Base-by-base conservation (phyloP, 1,140 invertebrate species). In the Hirudo medicinalis region DNA sequence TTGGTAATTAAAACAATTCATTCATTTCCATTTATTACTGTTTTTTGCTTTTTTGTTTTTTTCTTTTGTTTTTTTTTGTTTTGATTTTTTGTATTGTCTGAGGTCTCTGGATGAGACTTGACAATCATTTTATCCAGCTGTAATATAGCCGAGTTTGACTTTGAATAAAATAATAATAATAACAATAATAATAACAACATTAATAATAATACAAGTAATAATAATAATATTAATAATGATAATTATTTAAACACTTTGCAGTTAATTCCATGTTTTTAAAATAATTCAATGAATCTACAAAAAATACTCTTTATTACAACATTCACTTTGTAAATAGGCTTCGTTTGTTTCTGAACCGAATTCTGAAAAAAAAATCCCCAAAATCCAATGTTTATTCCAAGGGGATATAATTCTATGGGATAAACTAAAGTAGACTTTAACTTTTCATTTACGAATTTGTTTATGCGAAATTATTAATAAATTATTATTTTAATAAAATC, bases 131-230 rank as follows among this genome's bases (percentile, higher is more conserved):
- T n/a, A n/a, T n/a, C n/a, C n/a, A n/a, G n/a, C n/a, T n/a, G n/a
- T n/a, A n/a, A n/a, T n/a, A n/a, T n/a, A n/a, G n/a, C n/a, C n/a
- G n/a, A n/a, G n/a, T n/a, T n/a, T n/a, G n/a, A n/a, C n/a, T n/a
- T n/a, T n/a, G n/a, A n/a, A n/a, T n/a, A 57, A 57, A 57, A n/a
- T 57, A 57, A 57, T 3, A 57, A n/a, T 25, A 57, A 57, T 25
- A 25, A 57, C 9, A 20, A 57, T 57, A 57, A 4, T 57, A 57
- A 57, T 25, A 57, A 57, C 9, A 57, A 57, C 9, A 57, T 3
- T 57, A 57, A 57, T 57, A 57, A 57, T 57, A 20, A 57, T 57
- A 57, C 2, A 4, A n/a, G 20, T n/a, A 57, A n/a, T 3, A 57
- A 57, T n/a, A 57, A 57, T 25, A 57, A 57, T 36, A 36, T 36